phyloP scores from a whole-genome alignment of 64 coral and sea anemone genomes.

The Astreopora myriophthalma region DNA sequence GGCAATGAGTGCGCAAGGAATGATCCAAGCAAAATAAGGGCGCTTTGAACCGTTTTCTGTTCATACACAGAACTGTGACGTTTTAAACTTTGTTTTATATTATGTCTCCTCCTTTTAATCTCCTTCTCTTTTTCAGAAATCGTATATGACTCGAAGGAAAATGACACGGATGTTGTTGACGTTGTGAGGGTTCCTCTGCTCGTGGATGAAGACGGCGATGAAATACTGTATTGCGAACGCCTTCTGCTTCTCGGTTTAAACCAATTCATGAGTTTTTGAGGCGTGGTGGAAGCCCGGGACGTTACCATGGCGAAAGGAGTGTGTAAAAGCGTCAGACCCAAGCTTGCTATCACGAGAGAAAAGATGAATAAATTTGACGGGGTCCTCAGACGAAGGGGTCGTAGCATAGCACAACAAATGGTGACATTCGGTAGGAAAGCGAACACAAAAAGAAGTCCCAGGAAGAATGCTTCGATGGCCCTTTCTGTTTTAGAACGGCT shows the following conservation, averaged over 20 bases:
- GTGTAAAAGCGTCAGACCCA: constrained; percentile 50
- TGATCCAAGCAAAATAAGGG: constrained; percentile 34
- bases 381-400: constrained; percentile 51
- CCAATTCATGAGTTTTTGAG: neutral
- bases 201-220: neutral
- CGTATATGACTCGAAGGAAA: constrained; percentile 1
- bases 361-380: constrained; percentile 70
- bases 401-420: constrained; percentile 60
- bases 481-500: constrained; percentile 43
- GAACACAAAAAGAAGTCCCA: constrained; percentile 60
- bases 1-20: constrained; percentile 68
- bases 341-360: constrained; percentile 51
- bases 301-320: constrained; percentile 76
- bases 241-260: neutral
- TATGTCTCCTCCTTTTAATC: constrained; percentile 3
- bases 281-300: neutral
- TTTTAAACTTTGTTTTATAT: neutral
- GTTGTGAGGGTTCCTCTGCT: neutral
- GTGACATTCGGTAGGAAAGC: constrained; percentile 77
- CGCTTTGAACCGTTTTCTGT: constrained; percentile 81
- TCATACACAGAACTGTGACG: constrained; percentile 64
- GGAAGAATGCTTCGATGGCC: constrained; percentile 30
- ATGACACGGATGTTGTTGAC: neutral
- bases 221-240: neutral
- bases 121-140: neutral